Percentiles rank a stretch among this genome's conserved stretches.
phyloP scores from a whole-genome alignment of 2,888 invertebrate genomes.

The Eristalinus aeneus region DNA sequence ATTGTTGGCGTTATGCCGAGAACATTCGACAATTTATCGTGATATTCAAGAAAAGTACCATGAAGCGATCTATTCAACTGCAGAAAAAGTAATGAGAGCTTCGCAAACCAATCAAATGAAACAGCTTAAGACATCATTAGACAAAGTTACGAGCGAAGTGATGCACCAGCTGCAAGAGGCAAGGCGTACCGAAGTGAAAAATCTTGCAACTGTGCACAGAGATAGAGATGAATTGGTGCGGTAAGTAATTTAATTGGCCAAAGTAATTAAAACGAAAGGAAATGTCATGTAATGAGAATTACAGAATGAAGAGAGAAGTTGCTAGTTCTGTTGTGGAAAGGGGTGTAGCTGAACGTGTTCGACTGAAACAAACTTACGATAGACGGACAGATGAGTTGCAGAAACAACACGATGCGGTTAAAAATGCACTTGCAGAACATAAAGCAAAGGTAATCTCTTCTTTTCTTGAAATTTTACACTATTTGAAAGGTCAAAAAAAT shows the following conservation, averaged over 20 bases:
- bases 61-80: conserved; percentile 87
- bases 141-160: conserved; percentile 87
- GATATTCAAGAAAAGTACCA: conserved; percentile 92
- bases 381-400: conserved; percentile 88
- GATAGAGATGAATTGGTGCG: conserved; percentile 96
- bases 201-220: conserved; percentile 91
- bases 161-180: conserved; percentile 91
- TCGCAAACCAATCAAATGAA: conserved; percentile 92
- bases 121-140: conserved; percentile 86
- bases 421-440: conserved; percentile 86
- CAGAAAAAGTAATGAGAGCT: conserved; percentile 90
- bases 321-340: conserved; percentile 87
- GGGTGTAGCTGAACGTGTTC: conserved; percentile 93
- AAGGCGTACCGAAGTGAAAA: conserved; percentile 93
- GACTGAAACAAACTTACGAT: conserved; percentile 89
- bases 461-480: not conserved
- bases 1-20: conserved; percentile 84
- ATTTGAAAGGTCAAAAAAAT: too few relatives aligned
- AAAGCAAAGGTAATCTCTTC: conserved; percentile 82
- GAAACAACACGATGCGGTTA: conserved; percentile 89
- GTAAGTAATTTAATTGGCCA: conserved; percentile 80
- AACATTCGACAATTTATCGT: conserved; percentile 87
- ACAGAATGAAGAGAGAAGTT: conserved; percentile 80
- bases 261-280: not conserved
- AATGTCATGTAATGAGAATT: not conserved